Conservation (phyloP, 2,797 vertebrate genomes). For the Schizopygopsis malacanthus region DNA sequence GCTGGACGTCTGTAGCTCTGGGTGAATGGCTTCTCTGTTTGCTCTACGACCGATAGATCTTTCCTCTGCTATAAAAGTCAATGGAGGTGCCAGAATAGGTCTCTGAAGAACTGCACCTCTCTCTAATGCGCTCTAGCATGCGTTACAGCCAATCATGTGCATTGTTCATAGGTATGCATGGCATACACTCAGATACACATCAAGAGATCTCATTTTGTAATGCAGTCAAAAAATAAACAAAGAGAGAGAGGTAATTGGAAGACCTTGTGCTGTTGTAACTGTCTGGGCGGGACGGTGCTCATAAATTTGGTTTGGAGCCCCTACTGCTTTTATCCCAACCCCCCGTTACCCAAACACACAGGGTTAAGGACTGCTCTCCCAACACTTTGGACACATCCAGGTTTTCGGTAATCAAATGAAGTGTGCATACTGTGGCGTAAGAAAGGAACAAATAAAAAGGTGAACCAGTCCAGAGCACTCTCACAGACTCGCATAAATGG, state of each 20-base stretch:
- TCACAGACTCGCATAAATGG: background rate
- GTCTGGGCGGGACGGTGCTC: slow-evolving; percentile 25
- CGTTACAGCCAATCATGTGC: background rate
- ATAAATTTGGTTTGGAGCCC: slow-evolving; percentile 38
- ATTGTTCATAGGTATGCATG: background rate
- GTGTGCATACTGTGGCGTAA: background rate
- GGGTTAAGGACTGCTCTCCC: slow-evolving; percentile 3
- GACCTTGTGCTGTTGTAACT: background rate
- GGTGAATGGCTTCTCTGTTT: slow-evolving; percentile 51
- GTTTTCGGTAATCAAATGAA: slow-evolving; percentile 24
- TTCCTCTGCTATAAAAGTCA: slow-evolving; percentile 46
- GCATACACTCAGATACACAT: slow-evolving; percentile 28
- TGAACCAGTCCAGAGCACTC: slow-evolving; percentile 13
- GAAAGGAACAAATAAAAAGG: slow-evolving; percentile 24
- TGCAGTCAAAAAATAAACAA: background rate
- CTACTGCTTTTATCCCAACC: slow-evolving; percentile 3
- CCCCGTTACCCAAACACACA: background rate
- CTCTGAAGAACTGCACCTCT: slow-evolving; percentile 24
- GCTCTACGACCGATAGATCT: slow-evolving; percentile 34
- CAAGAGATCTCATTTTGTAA: background rate
- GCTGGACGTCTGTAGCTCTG: slow-evolving; percentile 16
- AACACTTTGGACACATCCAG: slow-evolving; percentile 10
- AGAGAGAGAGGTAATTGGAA: slow-evolving; percentile 5
- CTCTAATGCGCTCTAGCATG: background rate
- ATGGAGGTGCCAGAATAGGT: slow-evolving; percentile 39